These are phyloP conservation scores for Plusia festucae DNA, from an alignment of 2,888 invertebrate genomes.

Conservation along the genomic window DNA sequence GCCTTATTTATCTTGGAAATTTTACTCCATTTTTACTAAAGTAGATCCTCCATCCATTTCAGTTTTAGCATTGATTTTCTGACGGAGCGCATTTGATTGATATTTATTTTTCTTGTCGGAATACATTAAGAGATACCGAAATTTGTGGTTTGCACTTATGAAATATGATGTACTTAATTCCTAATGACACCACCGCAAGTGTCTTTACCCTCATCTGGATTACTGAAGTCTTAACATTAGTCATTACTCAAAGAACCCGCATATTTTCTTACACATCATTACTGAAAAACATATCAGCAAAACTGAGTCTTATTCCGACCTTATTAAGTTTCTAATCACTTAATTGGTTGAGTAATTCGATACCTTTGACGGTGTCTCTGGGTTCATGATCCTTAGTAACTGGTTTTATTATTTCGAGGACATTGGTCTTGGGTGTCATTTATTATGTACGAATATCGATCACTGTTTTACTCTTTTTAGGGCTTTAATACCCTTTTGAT, in stretches of 20 bases:
- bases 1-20: too few relatives aligned
- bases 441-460: slow-evolving; percentile 25
- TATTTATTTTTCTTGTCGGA: background rate
- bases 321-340: slow-evolving; percentile 34
- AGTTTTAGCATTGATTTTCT: background rate
- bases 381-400: slow-evolving; percentile 49
- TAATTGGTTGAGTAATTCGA: slow-evolving; percentile 40
- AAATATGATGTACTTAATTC: slow-evolving; percentile 1
- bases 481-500: background rate
- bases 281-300: background rate
- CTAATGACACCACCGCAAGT: slow-evolving; percentile 16
- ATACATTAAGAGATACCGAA: background rate
- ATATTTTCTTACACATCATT: slow-evolving; percentile 37
- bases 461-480: slow-evolving; percentile 4
- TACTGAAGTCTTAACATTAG: slow-evolving; percentile 33
- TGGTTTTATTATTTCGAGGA: slow-evolving; percentile 48
- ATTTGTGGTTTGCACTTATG: slow-evolving; percentile 1
- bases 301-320: slow-evolving; percentile 16
- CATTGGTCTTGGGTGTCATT: slow-evolving; percentile 41
- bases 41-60: too few relatives aligned
- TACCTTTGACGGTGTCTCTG: slow-evolving; percentile 52
- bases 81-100: background rate
- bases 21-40: too few relatives aligned
- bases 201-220: slow-evolving; percentile 26
- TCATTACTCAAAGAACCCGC: slow-evolving; percentile 30